phyloP scores from a whole-genome alignment of 2,113 vertebrate species.

The Phylloscopus trochiloides region DNA sequence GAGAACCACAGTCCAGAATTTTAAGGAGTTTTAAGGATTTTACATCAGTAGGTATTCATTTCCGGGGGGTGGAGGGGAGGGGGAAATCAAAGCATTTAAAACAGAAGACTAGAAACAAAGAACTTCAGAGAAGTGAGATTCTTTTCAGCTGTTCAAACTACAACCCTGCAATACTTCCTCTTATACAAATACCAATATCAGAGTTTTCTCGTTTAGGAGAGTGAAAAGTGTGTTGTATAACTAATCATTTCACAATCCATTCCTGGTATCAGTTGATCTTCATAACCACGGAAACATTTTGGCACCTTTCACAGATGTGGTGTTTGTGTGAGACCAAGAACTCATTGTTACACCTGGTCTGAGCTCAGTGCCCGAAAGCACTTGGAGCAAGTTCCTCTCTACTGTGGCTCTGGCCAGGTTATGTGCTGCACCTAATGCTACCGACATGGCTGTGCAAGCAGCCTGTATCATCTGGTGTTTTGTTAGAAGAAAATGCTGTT shows the following conservation, averaged over 20 bases:
- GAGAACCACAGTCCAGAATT: neutral
- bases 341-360: neutral
- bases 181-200: neutral
- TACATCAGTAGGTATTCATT: neutral
- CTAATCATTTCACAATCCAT: slow-evolving; percentile 51
- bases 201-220: neutral
- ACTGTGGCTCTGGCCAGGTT: neutral
- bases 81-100: neutral
- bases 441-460: neutral
- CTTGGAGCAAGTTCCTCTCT: slow-evolving; percentile 5
- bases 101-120: neutral
- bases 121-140: neutral
- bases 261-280: slow-evolving; percentile 25
- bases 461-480: neutral
- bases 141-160: neutral
- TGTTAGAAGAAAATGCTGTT: slow-evolving; percentile 26
- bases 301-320: slow-evolving; percentile 1
- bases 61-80: rapidly evolving
- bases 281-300: slow-evolving; percentile 15
- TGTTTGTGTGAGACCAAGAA: neutral
- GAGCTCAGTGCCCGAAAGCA: neutral
- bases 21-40: neutral
- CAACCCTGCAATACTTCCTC: neutral
- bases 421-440: neutral
- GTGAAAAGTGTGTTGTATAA: neutral